These are phyloP conservation scores for Sebastiscus albofasciatus DNA, from an alignment of 2,797 vertebrate genomes.

Conservation along the genomic window DNA sequence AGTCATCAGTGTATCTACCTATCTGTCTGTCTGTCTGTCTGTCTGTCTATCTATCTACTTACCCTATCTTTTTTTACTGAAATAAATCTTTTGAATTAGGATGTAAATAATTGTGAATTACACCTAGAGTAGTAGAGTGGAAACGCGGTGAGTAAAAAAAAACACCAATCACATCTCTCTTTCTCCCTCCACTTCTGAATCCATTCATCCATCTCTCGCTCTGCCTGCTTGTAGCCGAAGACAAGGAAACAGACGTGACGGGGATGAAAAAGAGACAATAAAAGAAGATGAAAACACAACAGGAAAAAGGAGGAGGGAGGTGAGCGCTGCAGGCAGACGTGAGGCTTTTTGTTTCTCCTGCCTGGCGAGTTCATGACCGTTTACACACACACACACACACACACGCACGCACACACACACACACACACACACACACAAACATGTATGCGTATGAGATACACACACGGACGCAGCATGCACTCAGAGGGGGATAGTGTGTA, in stretches of 20 bases:
- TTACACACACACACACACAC: background rate
- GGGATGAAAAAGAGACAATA: constrained; percentile 19
- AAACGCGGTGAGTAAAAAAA: background rate
- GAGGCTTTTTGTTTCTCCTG: constrained; percentile 7
- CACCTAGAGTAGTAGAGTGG: background rate
- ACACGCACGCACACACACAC: background rate
- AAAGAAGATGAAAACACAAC: constrained; percentile 3
- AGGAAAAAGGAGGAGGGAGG: background rate
- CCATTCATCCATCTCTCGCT: background rate
- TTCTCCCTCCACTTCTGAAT: background rate
- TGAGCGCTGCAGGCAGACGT: background rate
- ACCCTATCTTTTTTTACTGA: background rate
- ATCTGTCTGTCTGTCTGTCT: background rate
- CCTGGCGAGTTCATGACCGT: background rate
- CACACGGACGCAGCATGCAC: constrained; percentile 8
- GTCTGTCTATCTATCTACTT: background rate
- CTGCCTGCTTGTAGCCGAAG: background rate
- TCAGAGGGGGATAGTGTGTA: background rate
- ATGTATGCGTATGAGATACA: background rate
- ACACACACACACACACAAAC: background rate
- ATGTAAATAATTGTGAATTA: background rate
- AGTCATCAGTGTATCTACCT: background rate
- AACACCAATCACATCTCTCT: background rate
- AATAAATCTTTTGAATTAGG: background rate
- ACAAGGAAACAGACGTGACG: constrained; percentile 5